Base-by-base conservation (phyloP, 2,888 invertebrate genomes). In the Cyaniris semiargus region DNA sequence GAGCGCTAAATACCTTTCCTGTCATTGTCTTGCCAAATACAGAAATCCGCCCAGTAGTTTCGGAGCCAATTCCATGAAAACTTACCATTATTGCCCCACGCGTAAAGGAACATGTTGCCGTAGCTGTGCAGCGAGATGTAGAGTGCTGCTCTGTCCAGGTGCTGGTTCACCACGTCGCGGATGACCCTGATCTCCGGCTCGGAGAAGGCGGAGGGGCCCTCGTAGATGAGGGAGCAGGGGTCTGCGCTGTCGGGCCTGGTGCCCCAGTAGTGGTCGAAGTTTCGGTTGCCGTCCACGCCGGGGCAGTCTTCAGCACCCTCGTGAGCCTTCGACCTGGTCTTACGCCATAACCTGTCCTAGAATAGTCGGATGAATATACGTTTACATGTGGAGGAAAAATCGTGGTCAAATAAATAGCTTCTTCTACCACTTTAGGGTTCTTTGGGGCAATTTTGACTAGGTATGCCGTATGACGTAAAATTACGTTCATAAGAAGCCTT, bases 251-350 rank as follows among this genome's bases (percentile, higher is more conserved):
- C 87, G 0, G 88, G 94, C 79, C 82, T 89, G 88, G 94, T 95
- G 89, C 95, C 96, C 96, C 97, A 97, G 80, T 95, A 89, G 83
- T 95, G 95, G 78, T 95, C 96, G 84, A 96, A 97, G 89, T 97
- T 97, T 44, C 97, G 94, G 87, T 97, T 97, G 0, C 95, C 95
- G 84, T 97, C 97, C 0, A 96, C 95, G n/a, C 97, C 97, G 7
- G 90, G 89, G 82, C 97, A 97, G 0, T 83, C 81, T 0, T 89
- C 86, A 31, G 89, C 83, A 48, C 89, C 91, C 0, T 86, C 86
- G n/a, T 90, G 84, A 15, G 88, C 86, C 0, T 86, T 91, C 0
- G 95, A 95, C 1, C 96, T 94, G 3, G 96, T 97, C 85, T 97
- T 97, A 44, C 96, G 95, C 96, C 96, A 97, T 83, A 96, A 83